phyloP scores from a whole-genome alignment of 2,113 vertebrate species.

The Cryptomyrus ogoouensis region DNA sequence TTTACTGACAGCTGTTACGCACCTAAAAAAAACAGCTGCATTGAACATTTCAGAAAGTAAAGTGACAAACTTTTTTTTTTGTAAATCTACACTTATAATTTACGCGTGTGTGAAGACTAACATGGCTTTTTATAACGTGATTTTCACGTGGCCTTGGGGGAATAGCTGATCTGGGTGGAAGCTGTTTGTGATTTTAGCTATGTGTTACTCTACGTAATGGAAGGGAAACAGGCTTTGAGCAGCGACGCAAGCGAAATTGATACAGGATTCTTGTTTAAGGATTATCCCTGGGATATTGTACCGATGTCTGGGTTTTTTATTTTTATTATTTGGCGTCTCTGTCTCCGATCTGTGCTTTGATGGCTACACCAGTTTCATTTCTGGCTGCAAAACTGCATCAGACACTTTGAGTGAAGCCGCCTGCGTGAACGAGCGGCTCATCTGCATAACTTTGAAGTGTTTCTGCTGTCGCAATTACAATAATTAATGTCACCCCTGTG shows the following conservation, averaged over 20 bases:
- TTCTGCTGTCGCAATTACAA: constrained; percentile 79
- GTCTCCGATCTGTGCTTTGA: neutral
- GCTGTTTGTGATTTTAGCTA: neutral
- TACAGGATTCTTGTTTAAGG: neutral
- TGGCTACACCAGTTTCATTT: neutral
- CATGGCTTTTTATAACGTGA: neutral
- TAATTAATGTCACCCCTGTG: constrained; percentile 80
- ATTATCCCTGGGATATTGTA: neutral
- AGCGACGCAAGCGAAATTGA: neutral
- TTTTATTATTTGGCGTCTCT: neutral
- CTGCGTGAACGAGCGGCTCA: constrained; percentile 67
- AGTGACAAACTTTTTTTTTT: neutral
- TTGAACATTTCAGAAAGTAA: neutral
- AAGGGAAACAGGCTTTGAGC: neutral
- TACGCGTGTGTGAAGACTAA: neutral
- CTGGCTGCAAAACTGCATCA: constrained; percentile 43
- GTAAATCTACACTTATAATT: neutral
- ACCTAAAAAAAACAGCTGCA: neutral
- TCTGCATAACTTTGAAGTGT: constrained; percentile 86
- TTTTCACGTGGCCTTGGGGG: neutral
- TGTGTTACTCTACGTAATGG: neutral
- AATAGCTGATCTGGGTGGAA: neutral
- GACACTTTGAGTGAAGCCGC: constrained; percentile 67
- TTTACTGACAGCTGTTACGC: neutral
- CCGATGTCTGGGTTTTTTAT: neutral